A percentile compares a stretch with the other conserved stretches of the same genome.
phyloP scores from a whole-genome alignment of 2,113 vertebrate genomes.

The Equus quagga region DNA sequence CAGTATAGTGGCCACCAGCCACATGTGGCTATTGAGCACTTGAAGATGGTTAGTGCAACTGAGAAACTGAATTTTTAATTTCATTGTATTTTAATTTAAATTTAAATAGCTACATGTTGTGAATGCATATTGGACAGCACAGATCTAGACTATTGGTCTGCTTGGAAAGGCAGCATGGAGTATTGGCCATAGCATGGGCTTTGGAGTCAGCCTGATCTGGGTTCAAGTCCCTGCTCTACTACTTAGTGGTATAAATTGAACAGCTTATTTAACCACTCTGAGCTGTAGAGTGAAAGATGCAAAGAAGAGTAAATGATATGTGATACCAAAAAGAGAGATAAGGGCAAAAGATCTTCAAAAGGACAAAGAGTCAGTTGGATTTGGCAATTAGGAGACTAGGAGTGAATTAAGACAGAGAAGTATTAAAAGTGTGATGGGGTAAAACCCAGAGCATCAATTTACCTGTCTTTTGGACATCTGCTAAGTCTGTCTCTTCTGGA shows the following conservation, averaged over 20 bases:
- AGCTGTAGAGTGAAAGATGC: neutral
- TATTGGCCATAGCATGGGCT: neutral
- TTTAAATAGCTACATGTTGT: neutral
- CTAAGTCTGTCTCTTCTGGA: neutral
- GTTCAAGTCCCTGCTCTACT: neutral
- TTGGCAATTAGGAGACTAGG: neutral
- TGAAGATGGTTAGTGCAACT: neutral
- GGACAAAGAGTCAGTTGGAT: neutral
- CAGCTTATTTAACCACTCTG: neutral
- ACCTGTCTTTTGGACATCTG: neutral
- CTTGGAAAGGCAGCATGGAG: neutral
- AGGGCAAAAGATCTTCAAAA: neutral
- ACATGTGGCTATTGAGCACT: neutral
- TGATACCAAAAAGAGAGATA: constrained; percentile 16
- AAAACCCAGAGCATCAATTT: neutral
- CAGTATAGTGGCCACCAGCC: neutral
- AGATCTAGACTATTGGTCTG: neutral
- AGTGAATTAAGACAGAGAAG: neutral
- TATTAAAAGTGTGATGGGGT: neutral
- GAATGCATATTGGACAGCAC: neutral
- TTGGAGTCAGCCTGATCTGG: neutral
- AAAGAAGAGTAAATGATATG: neutral
- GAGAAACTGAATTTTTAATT: neutral
- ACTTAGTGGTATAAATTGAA: neutral
- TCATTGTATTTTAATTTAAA: neutral